Conservation (phyloP, 1,140 invertebrate species). For the Drosophila neocordata region DNA sequence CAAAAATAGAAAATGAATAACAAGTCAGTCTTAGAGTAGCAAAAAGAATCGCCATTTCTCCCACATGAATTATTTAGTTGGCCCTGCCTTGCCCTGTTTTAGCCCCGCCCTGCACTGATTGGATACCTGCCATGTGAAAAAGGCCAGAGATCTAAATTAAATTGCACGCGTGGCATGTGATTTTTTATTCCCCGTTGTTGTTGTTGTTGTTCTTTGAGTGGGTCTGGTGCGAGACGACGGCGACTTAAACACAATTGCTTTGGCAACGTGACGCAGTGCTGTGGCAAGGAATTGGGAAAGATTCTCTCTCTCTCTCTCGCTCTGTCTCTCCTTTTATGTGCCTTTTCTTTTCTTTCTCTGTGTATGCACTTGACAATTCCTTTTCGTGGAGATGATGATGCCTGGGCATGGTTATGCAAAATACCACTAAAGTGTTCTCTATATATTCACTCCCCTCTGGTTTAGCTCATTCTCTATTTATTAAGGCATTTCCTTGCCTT, state of each 20-base stretch:
- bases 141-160: conserved; percentile 48
- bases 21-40: too few species aligned
- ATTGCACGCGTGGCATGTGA: conserved; percentile 35
- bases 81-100: neutral
- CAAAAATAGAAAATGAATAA: neutral
- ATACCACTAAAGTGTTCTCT: conserved; percentile 23
- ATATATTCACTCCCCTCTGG: neutral
- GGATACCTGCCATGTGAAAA: conserved; percentile 45
- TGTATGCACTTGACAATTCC: conserved; percentile 48
- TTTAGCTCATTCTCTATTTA: conserved; percentile 28
- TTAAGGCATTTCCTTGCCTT: conserved; percentile 43
- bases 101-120: conserved; percentile 38
- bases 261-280: conserved; percentile 54
- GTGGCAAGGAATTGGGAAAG: neutral
- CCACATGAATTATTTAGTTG: conserved; percentile 60
- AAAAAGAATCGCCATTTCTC: conserved; percentile 29
- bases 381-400: conserved; percentile 19
- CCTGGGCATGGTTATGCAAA: conserved; percentile 25
- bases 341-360: neutral
- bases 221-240: conserved; percentile 12
- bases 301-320: too few species aligned
- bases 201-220: conserved; percentile 17
- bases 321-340: too few species aligned
- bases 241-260: conserved; percentile 47
- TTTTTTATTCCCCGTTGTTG: conserved; percentile 14